Percentiles rank a stretch among this genome's conserved stretches.
These are phyloP conservation scores for Rana temporaria DNA, from an alignment of 2,113 vertebrate species.

Conservation along the genomic window DNA sequence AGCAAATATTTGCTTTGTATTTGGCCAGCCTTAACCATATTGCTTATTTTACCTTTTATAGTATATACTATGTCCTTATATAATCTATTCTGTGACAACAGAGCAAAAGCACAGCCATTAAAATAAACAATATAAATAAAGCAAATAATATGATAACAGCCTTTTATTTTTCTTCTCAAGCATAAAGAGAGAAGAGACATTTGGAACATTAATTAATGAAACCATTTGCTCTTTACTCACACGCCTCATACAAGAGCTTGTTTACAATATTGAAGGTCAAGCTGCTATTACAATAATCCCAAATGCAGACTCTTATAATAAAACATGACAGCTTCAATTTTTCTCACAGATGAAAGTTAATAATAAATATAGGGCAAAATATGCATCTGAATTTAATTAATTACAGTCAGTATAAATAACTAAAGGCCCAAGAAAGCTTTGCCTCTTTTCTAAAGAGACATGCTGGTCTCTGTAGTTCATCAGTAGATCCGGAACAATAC, in stretches of 20 bases:
- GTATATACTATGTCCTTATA: neutral
- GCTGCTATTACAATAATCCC: constrained; percentile 37
- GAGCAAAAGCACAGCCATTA: neutral
- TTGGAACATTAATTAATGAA: constrained; percentile 33
- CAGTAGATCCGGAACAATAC: too few relatives aligned
- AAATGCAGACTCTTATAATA: constrained; percentile 29
- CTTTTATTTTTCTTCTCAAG: constrained; percentile 57
- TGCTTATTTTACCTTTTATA: neutral
- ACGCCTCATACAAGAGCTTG: constrained; percentile 50
- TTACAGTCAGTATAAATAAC: constrained; percentile 20
- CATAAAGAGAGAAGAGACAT: constrained; percentile 2
- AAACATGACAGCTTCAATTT: constrained; percentile 31
- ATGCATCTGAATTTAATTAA: constrained; percentile 13
- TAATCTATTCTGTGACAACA: neutral
- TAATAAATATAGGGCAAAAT: constrained; percentile 28
- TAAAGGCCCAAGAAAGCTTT: neutral
- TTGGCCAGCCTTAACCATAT: too few relatives aligned
- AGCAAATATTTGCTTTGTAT: too few relatives aligned
- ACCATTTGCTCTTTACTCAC: constrained; percentile 34
- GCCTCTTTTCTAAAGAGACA: too few relatives aligned
- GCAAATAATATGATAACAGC: constrained; percentile 13
- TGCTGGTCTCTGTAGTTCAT: too few relatives aligned
- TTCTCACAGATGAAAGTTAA: constrained; percentile 20
- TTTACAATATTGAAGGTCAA: constrained; percentile 34
- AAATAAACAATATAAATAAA: neutral